Conservation (phyloP, 2,888 invertebrate genomes). For the Tuberolachnus salignus region DNA sequence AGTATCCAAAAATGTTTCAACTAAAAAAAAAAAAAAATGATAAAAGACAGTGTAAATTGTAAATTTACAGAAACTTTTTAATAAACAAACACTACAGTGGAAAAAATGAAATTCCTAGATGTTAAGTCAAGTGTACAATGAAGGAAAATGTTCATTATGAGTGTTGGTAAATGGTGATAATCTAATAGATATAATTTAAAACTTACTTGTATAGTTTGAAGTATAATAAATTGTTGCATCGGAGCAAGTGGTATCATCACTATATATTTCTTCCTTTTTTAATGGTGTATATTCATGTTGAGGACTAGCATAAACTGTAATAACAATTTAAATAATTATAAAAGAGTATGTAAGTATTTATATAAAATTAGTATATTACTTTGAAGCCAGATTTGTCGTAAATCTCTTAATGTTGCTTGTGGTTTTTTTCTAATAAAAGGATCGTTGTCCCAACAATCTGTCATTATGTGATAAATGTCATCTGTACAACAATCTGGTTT, state of each 20-base stretch:
- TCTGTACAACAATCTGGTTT: slow-evolving; percentile 73
- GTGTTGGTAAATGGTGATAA: too few species aligned
- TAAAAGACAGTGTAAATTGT: too few species aligned
- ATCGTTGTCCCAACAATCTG: slow-evolving; percentile 80
- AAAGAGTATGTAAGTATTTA: not conserved
- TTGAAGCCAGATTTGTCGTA: slow-evolving; percentile 79
- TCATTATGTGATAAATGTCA: slow-evolving; percentile 78
- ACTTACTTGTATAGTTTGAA: slow-evolving; percentile 46
- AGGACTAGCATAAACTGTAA: slow-evolving; percentile 48
- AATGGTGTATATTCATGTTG: slow-evolving; percentile 54
- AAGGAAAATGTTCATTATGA: too few species aligned
- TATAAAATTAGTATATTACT: slow-evolving; percentile 63
- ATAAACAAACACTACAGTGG: too few species aligned
- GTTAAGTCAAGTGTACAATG: too few species aligned
- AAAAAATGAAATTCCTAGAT: too few species aligned
- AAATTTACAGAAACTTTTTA: not conserved
- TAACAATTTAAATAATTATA: not conserved
- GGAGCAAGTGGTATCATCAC: slow-evolving; percentile 44
- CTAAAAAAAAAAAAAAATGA: slow-evolving; percentile 28
- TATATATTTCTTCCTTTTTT: slow-evolving; percentile 52
- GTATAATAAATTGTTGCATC: slow-evolving; percentile 53
- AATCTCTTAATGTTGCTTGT: slow-evolving; percentile 84
- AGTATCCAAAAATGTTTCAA: slow-evolving; percentile 46
- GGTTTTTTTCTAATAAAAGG: slow-evolving; percentile 76
- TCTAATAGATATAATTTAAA: not conserved